Percentiles rank a stretch among this genome's conserved stretches.
Evolutionary conservation across 1,140 invertebrate genomes (phyloP).

Genomic region (Diachasma alloeum): DNA sequence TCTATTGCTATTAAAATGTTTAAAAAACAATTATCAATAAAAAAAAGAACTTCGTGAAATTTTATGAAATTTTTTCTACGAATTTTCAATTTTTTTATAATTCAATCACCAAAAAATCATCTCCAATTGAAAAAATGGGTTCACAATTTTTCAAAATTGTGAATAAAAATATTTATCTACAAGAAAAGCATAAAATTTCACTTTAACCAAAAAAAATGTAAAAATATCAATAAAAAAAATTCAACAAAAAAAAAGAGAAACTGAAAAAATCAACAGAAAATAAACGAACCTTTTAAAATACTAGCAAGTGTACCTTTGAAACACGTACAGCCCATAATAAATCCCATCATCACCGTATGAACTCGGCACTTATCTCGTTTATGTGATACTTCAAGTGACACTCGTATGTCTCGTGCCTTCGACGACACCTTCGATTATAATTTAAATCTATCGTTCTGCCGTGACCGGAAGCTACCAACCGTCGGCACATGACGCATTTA

Average conservation of each 20-base stretch:
- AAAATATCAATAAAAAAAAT: neutral
- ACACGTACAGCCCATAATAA: conserved; percentile 89
- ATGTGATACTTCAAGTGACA: neutral
- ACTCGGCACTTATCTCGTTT: neutral
- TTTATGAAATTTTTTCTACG: too few species aligned
- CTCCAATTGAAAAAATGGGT: too few species aligned
- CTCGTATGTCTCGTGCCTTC: conserved; percentile 29
- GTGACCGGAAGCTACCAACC: conserved; percentile 38
- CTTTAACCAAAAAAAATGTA: too few species aligned
- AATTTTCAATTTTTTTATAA: too few species aligned
- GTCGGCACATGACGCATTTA: conserved; percentile 49
- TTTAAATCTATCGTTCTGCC: conserved; percentile 27
- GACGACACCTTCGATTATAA: conserved; percentile 19
- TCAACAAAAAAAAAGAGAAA: neutral
- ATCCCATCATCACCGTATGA: conserved; percentile 76
- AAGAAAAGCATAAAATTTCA: too few species aligned
- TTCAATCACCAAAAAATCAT: too few species aligned
- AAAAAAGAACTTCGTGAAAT: too few species aligned
- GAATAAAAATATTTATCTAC: too few species aligned
- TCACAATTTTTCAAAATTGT: too few species aligned
- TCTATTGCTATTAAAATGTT: too few species aligned
- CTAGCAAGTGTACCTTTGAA: conserved; percentile 77
- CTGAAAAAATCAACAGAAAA: neutral
- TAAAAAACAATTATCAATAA: too few species aligned
- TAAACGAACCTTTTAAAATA: conserved; percentile 60